Evolutionary conservation across 1,140 invertebrate genomes (phyloP).

Genomic region (Brachionus manjavacas): DNA sequence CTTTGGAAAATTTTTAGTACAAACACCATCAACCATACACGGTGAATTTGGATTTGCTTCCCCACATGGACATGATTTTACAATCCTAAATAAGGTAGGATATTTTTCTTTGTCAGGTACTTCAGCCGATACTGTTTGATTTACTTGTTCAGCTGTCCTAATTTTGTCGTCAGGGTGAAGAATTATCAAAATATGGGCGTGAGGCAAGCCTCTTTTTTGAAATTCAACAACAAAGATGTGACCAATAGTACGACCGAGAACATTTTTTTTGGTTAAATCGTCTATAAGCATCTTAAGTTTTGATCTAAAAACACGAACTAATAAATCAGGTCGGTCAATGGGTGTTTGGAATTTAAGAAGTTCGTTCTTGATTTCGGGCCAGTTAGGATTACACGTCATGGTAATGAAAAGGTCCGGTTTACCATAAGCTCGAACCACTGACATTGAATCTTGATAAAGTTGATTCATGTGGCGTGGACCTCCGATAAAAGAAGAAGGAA

Average conservation of each 20-base stretch:
- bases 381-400: constrained; percentile 49
- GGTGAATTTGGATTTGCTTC: constrained; percentile 43
- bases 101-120: constrained; percentile 35
- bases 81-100: constrained; percentile 41
- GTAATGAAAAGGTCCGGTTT: constrained; percentile 47
- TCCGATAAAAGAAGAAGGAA: constrained; percentile 10
- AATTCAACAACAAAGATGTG: constrained; percentile 59
- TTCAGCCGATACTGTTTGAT: constrained; percentile 44
- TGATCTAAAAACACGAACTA: constrained; percentile 58
- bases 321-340: constrained; percentile 56
- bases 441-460: constrained; percentile 44
- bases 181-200: constrained; percentile 60
- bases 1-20: constrained; percentile 46
- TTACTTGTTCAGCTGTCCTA: constrained; percentile 37
- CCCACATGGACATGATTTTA: constrained; percentile 16
- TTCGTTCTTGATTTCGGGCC: constrained; percentile 51
- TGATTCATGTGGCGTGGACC: constrained; percentile 14
- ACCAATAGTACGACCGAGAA: constrained; percentile 52
- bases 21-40: constrained; percentile 47
- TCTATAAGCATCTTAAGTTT: constrained; percentile 59
- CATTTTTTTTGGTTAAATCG: constrained; percentile 50
- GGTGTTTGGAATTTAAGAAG: constrained; percentile 48
- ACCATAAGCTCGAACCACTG: constrained; percentile 43
- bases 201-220: constrained; percentile 60
- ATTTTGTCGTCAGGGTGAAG: constrained; percentile 44